Conservation (phyloP, 35 echinoderm and acorn worm genomes). For the Ophiothrix spiculata region DNA sequence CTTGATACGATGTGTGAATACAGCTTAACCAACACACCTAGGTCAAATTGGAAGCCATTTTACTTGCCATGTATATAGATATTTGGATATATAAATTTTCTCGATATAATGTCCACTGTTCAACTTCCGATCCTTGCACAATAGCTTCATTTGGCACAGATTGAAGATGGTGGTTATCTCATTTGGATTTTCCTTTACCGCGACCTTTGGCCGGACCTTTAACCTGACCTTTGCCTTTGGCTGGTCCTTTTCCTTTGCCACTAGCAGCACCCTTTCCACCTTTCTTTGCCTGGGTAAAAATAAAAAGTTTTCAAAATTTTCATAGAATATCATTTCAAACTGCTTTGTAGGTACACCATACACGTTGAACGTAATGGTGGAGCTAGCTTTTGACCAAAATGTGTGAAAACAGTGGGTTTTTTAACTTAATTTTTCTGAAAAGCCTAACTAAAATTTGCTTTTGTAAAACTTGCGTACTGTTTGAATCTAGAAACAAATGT, state of each 20-base stretch:
- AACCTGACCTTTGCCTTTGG: slow-evolving; percentile 22
- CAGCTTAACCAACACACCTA: too few relatives aligned
- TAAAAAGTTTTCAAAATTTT: background rate
- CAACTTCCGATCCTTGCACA: too few relatives aligned
- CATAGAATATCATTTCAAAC: background rate
- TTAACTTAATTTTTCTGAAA: background rate
- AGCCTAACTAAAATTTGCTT: background rate
- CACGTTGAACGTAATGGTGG: background rate
- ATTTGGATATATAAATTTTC: too few relatives aligned
- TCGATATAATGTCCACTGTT: too few relatives aligned
- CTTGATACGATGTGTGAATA: too few relatives aligned
- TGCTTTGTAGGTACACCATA: background rate
- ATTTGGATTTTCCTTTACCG: slow-evolving; percentile 46
- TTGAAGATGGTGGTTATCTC: background rate
- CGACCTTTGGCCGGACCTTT: slow-evolving; percentile 44
- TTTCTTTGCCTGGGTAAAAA: slow-evolving; percentile 33
- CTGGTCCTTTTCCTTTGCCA: background rate
- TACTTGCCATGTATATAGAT: too few relatives aligned
- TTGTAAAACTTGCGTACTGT: background rate
- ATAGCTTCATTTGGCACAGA: too few relatives aligned
- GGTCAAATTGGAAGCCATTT: too few relatives aligned
- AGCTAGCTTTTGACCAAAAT: background rate
- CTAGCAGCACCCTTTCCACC: background rate
- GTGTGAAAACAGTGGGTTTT: background rate
- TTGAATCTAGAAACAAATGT: background rate